Evolutionary conservation across 1,140 invertebrate genomes (phyloP), one percentile per base, ranked within the genome.

Genomic region (Heliothis subflexa): DNA sequence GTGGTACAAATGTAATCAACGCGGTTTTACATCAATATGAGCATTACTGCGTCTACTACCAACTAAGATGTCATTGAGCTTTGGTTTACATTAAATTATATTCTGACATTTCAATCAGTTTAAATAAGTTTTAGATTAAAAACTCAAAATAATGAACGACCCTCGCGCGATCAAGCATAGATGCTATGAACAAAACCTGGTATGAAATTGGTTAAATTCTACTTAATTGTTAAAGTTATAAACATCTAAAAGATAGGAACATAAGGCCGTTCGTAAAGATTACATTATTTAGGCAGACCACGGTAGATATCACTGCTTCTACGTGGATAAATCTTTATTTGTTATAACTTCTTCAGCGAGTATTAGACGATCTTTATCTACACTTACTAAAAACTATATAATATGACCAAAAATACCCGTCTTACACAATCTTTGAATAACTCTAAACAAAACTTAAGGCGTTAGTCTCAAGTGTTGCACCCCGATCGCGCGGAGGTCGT

Each of bases 1-100:
- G 47, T 89, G 87, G 85, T 92, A 89, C 79, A 88, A 91, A 90
- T 84, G 84, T 89, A 85, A 18, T 74, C 55, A 74, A 88, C 84
- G 83, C 90, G 86, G 75, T 45, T 66, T 78, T 62, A 78, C 75
- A 81, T 76, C 61, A 61, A 71, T 74, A 80, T 78, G 71, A 78
- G 74, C 78, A 80, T 64, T 74, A 55, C 40, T 74, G 71, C 71
- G 71, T 74, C 71, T 61, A 74, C 71, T 50, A 81, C 75, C 77
- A 71, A 64, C 52, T 68, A 79, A 71, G 75, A 78, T 77, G 75
- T 81, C 85, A 85, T 91, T 90, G 87, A 91, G 88, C 88, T 90
- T 88, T 88, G 88, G 85, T 85, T 85, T 83, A 84, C 62, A 84
- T 74, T 21, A 61, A 74, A 83, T 77, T 79, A 82, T 78, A 76